These are phyloP conservation scores for Sebastes minor DNA, from an alignment of 2,797 vertebrate genomes.

Conservation along the genomic window DNA sequence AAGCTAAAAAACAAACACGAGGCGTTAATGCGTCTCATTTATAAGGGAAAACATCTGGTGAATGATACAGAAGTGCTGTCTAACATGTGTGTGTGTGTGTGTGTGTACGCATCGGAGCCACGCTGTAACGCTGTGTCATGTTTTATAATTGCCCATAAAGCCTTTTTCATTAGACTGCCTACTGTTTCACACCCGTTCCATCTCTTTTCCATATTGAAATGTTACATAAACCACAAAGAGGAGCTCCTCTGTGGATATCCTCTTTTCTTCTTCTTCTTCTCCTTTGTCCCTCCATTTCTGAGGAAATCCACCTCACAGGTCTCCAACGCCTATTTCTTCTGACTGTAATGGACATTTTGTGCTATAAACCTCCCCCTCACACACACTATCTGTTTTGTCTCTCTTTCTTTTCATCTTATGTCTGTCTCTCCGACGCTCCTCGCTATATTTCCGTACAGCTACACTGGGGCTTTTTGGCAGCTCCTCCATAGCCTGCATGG, in stretches of 20 bases:
- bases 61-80: constrained; percentile 43
- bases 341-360: constrained; percentile 28
- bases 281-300: neutral
- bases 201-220: neutral
- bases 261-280: neutral
- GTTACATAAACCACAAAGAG: constrained; percentile 11
- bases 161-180: constrained; percentile 18
- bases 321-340: neutral
- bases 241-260: neutral
- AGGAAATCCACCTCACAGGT: constrained; percentile 14
- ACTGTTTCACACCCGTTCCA: constrained; percentile 1
- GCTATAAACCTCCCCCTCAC: neutral
- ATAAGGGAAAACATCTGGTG: constrained; percentile 40
- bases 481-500: constrained; percentile 13
- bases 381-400: constrained; percentile 12
- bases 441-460: constrained; percentile 11
- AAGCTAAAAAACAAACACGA: constrained; percentile 6
- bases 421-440: constrained; percentile 29
- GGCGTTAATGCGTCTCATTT: constrained; percentile 48
- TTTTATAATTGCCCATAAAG: constrained; percentile 27
- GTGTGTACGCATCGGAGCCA: neutral
- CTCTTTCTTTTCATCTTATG: constrained; percentile 19
- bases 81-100: neutral
- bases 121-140: constrained; percentile 6
- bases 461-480: constrained; percentile 40